Evolutionary conservation across 1,140 invertebrate species (phyloP), one percentile per base, ranked within the genome.

Genomic region (Caerostris extrusa): DNA sequence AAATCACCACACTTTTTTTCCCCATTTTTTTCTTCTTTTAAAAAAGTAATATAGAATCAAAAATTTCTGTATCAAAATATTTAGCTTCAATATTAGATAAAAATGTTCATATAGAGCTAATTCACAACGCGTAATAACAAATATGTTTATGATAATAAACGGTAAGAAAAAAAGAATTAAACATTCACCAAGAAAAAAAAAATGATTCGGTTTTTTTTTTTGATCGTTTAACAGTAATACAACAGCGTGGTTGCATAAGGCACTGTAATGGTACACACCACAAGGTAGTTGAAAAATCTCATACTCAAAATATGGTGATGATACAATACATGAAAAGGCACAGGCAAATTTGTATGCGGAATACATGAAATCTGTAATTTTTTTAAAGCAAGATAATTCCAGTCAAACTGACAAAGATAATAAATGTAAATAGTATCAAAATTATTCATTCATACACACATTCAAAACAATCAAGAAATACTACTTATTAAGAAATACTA

Each of bases 1-100:
- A 92, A 58, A 81, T 57, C 60, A 10, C 56, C 64, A 34, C 87
- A 69, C 19, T 53, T 55, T 71, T 64, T 61, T 12, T 56, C 8
- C 19, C n/a, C 50, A 19, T 12, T n/a, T 81, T 34, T 34, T 34
- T 34, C 34, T 34, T 34, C 34, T 34, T 34, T 34, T n/a, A n/a
- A n/a, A n/a, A 34, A 88, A 64, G 50, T 64, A 64, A 64, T 57
- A 64, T 88, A 61, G 34, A 64, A 88, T 88, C 53, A 88, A 88
- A 50, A 88, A 53, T 64, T 14, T 64, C 34, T 88, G 50, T 88
- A 88, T 61, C 61, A 88, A 64, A 88, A 64, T 88, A 57, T 88
- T 57, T 53, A 61, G 50, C 58, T 50, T 64, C 14, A 50, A 57
- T 64, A 17, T 34, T 50, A 50, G 19, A 34, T 88, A 88, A 64